Evolutionary conservation across 53 echinoderm and acorn worm genomes (phyloP).

Genomic region (Echinometra lucunter): DNA sequence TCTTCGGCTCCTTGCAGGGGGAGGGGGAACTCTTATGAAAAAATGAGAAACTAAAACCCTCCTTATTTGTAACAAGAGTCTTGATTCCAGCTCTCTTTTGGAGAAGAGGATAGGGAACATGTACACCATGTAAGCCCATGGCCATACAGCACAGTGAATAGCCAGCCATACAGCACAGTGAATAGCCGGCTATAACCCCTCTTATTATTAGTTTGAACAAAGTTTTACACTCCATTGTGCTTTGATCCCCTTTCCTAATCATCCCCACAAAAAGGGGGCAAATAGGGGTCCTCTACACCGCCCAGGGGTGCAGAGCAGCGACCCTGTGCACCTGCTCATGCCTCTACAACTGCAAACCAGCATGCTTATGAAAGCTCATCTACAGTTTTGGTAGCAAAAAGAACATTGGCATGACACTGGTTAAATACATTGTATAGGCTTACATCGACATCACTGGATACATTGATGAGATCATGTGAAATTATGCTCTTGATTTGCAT

Average conservation of each 20-base stretch:
- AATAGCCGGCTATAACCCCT: slow-evolving; percentile 30
- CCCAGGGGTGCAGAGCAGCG: slow-evolving; percentile 38
- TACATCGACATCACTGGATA: too few species aligned
- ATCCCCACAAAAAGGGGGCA: slow-evolving; percentile 61
- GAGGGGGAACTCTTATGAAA: not conserved
- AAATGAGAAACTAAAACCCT: not conserved
- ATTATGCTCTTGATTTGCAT: too few species aligned
- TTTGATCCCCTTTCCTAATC: slow-evolving; percentile 58
- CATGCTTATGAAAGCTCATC: not conserved
- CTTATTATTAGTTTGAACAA: not conserved
- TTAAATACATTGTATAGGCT: not conserved
- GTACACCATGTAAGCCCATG: slow-evolving; percentile 48
- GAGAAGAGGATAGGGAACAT: not conserved
- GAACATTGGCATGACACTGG: too few species aligned
- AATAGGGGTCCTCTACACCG: slow-evolving; percentile 52
- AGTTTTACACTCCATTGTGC: slow-evolving; percentile 60
- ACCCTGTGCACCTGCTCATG: slow-evolving; percentile 44
- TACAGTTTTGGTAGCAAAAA: too few species aligned
- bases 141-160: slow-evolving; percentile 53
- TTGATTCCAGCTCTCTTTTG: not conserved
- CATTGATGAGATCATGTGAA: too few species aligned
- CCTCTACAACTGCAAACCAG: not conserved
- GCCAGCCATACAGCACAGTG: slow-evolving; percentile 29
- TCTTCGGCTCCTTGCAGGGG: not conserved
- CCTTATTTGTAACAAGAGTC: not conserved